Conservation (phyloP, 53 echinoderm and acorn worm genomes). For the Mesocentrotus franciscanus region DNA sequence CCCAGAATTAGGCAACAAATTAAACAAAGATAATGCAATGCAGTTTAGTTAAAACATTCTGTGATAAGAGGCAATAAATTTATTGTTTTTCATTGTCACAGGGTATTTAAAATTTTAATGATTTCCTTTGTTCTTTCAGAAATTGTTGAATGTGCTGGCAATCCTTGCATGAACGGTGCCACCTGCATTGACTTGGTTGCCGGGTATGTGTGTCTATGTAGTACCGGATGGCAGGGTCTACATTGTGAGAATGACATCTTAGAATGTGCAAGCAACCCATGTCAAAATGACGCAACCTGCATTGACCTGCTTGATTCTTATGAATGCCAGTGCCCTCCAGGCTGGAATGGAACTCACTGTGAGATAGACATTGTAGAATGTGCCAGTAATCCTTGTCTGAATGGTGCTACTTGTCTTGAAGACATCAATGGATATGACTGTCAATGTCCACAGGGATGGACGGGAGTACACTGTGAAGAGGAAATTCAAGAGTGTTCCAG, state of each 20-base stretch:
- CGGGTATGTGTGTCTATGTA: slow-evolving; percentile 71
- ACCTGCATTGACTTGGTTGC: slow-evolving; percentile 70
- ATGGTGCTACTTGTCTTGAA: slow-evolving; percentile 76
- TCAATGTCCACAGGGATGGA: slow-evolving; percentile 27
- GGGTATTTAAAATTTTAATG: too few relatives aligned
- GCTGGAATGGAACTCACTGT: slow-evolving; percentile 70
- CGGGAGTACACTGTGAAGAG: not conserved
- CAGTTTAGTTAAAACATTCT: not conserved
- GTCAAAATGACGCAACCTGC: slow-evolving; percentile 65
- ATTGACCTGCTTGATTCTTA: not conserved
- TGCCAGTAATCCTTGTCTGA: slow-evolving; percentile 35
- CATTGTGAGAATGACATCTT: slow-evolving; percentile 65
- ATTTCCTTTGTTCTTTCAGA: slow-evolving; percentile 21
- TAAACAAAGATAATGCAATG: not conserved
- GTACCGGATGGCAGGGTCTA: slow-evolving; percentile 68
- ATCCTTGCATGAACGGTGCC: slow-evolving; percentile 81
- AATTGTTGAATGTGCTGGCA: slow-evolving; percentile 71
- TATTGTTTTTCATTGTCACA: not conserved
- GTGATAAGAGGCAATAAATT: not conserved
- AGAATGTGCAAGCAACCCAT: slow-evolving; percentile 77
- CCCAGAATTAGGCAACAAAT: not conserved
- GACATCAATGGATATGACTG: slow-evolving; percentile 27
- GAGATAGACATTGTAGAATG: slow-evolving; percentile 45
- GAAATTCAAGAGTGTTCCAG: slow-evolving; percentile 62
- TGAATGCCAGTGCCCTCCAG: slow-evolving; percentile 67